Evolutionary conservation across 2,888 invertebrate species (phyloP), one percentile per base, ranked within the genome.

Genomic region (Tenthredo distinguenda): DNA sequence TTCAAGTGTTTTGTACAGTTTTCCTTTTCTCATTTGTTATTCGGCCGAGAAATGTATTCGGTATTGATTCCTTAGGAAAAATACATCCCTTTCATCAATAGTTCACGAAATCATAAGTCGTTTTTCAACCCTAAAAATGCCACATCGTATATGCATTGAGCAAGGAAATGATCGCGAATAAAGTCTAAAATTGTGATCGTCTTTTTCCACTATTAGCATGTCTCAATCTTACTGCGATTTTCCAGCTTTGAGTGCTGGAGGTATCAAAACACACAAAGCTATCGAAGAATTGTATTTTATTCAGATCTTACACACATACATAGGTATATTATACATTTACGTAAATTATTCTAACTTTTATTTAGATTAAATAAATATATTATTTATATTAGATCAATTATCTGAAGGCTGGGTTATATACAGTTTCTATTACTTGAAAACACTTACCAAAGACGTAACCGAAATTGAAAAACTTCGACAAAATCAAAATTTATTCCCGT

Each of bases 1-100:
- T 77, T 55, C 77, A 34, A 77, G 77, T 77, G 77, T 50, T 77
- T 77, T 77, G 47, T 50, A 55, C 77, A 55, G 50, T 77, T 77
- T 47, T 77, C n/a, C 31, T 50, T 50, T n/a, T 50, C 77, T n/a
- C 77, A 77, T 77, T 77, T 77, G 9, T 77, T 55, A 77, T 37
- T 74, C 31, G 12, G 10, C n/a, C 34, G 18, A 18, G 77, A 50
- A 77, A 55, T 77, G 18, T 31, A 77, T 77, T 34, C 72, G 21
- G 15, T 43, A 74, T 74, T 74, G 72, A 74, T 74, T 74, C 21
- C n/a, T 43, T 1, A 72, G 2, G 21, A 26, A 43, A 74, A 74
- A 74, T 74, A 43, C 21, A 43, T 12, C 18, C 18, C 31, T 77
- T 31, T 47, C 31, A 12, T 50, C 50, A 34, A 55, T 18, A 12